Evolutionary conservation across 2,113 vertebrate genomes (phyloP).

Genomic region (Tachysurus vachellii): DNA sequence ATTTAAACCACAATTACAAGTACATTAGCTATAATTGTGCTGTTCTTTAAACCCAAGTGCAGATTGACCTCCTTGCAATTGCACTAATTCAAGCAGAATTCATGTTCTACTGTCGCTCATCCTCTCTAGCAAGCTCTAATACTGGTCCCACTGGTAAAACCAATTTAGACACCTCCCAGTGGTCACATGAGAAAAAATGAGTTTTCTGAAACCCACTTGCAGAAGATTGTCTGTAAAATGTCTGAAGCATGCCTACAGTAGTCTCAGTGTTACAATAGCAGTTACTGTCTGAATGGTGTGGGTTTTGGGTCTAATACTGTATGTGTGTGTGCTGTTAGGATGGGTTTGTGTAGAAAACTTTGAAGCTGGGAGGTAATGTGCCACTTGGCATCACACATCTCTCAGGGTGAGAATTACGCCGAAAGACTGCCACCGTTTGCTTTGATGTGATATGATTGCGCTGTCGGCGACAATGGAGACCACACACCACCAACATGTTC

Average conservation of each 20-base stretch:
- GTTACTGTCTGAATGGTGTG: conserved; percentile 11
- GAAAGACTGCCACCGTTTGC: conserved; percentile 68
- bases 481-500: conserved; percentile 51
- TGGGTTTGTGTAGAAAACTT: conserved; percentile 48
- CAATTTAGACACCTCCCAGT: conserved; percentile 51
- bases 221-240: conserved; percentile 37
- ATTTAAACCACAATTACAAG: conserved; percentile 44
- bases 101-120: conserved; percentile 35
- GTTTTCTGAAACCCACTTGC: conserved; percentile 41
- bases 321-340: conserved; percentile 52
- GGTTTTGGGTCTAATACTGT: conserved; percentile 32
- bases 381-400: conserved; percentile 57
- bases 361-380: conserved; percentile 40
- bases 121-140: conserved; percentile 21
- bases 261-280: not conserved
- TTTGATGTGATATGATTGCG: conserved; percentile 72
- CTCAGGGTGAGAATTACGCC: conserved; percentile 70
- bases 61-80: conserved; percentile 38
- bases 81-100: conserved; percentile 37
- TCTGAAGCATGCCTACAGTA: conserved; percentile 5
- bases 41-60: conserved; percentile 9
- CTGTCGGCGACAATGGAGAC: conserved; percentile 58
- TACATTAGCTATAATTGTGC: not conserved
- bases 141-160: conserved; percentile 43
- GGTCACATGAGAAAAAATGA: conserved; percentile 41